Evolutionary conservation across 1,140 invertebrate genomes (phyloP).

Genomic region (Caenorhabditis tropicalis): DNA sequence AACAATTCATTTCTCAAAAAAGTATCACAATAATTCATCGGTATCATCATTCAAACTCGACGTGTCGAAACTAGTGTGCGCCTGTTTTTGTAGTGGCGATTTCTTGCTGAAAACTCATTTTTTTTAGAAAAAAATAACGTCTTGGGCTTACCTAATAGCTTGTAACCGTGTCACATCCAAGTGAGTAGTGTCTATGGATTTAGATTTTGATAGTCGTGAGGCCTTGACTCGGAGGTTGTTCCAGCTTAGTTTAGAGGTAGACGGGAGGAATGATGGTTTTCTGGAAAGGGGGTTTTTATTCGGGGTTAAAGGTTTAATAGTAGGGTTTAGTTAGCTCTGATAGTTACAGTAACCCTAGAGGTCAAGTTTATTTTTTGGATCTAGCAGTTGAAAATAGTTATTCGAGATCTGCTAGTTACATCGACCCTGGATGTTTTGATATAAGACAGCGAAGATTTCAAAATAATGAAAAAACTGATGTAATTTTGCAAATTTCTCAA

Average conservation of each 20-base stretch:
- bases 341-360: neutral
- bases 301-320: too few species aligned
- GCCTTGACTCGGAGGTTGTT: constrained; percentile 38
- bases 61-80: constrained; percentile 7
- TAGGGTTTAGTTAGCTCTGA: too few species aligned
- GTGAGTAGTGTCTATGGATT: constrained; percentile 32
- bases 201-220: neutral
- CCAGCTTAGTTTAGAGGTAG: constrained; percentile 47
- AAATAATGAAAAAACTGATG: too few species aligned
- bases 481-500: too few species aligned
- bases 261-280: constrained; percentile 38
- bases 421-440: too few species aligned
- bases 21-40: constrained; percentile 22
- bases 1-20: too few species aligned
- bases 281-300: too few species aligned
- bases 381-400: too few species aligned
- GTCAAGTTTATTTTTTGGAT: too few species aligned
- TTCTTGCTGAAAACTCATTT: constrained; percentile 4
- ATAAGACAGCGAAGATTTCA: too few species aligned
- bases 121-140: neutral
- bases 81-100: constrained; percentile 24
- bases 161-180: constrained; percentile 25
- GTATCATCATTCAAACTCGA: constrained; percentile 25
- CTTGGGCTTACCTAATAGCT: neutral
- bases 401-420: too few species aligned